Evolutionary conservation across 2,113 vertebrate genomes (phyloP).

Genomic region (Fregetta grallaria): DNA sequence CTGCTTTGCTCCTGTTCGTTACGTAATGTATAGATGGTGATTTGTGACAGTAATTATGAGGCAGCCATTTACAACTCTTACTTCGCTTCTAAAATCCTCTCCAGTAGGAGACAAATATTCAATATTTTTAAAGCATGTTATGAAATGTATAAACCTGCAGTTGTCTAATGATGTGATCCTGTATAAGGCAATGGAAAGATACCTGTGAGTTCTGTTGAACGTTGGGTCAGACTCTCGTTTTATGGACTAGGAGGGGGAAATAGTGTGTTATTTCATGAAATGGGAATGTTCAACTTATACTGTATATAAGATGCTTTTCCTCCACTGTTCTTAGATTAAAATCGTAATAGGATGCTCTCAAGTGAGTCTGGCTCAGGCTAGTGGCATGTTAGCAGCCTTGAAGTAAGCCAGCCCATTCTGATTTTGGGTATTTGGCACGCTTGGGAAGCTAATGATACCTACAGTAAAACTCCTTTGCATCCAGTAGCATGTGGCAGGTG

Average conservation of each 20-base stretch:
- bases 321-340: background rate
- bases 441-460: background rate
- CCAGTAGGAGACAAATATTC: background rate
- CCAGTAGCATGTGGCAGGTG: background rate
- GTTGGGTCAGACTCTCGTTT: background rate
- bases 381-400: background rate
- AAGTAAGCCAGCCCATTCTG: background rate
- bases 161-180: background rate
- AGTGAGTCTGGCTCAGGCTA: background rate
- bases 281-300: background rate
- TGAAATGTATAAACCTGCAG: background rate
- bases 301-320: background rate
- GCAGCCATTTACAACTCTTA: background rate
- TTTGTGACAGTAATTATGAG: background rate
- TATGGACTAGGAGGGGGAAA: background rate
- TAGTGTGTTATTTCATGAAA: background rate
- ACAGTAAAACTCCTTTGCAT: background rate
- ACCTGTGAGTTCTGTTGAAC: background rate
- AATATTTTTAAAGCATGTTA: background rate
- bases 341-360: background rate
- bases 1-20: background rate
- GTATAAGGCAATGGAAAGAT: background rate
- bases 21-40: background rate
- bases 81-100: background rate
- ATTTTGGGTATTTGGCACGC: background rate